Evolutionary conservation across 2,113 vertebrate species (phyloP).

Genomic region (Thamnophis sirtalis): DNA sequence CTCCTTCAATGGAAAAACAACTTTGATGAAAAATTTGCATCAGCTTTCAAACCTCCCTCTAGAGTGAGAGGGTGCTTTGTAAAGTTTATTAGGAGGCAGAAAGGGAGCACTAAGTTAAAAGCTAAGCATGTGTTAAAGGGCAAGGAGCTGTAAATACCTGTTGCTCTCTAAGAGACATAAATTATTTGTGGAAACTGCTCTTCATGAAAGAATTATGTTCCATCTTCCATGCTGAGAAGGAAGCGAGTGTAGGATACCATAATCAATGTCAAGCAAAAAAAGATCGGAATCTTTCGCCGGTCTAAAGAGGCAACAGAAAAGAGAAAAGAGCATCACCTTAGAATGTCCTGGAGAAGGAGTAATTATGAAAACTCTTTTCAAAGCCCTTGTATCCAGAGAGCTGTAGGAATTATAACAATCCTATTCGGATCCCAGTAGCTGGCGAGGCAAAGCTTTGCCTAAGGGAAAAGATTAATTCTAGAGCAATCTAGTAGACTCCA

Average conservation of each 20-base stretch:
- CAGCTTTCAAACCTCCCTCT: background rate
- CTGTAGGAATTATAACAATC: background rate
- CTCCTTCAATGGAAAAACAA: background rate
- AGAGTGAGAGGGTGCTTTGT: background rate
- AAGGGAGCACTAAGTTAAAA: background rate
- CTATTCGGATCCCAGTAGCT: background rate
- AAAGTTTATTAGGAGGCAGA: background rate
- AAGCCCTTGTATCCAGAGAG: background rate
- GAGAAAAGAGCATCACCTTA: background rate
- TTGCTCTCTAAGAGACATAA: background rate
- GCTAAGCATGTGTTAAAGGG: background rate
- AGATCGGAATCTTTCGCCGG: background rate
- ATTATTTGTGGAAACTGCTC: background rate
- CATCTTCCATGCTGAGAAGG: background rate
- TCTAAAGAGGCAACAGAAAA: background rate
- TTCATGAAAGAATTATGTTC: background rate
- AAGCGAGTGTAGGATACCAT: background rate
- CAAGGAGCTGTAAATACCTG: background rate
- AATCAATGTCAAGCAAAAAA: background rate
- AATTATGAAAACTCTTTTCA: background rate
- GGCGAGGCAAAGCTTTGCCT: background rate
- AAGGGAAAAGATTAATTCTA: background rate
- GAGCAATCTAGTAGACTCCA: background rate
- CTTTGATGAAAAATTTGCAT: background rate
- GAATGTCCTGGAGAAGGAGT: background rate